Evolutionary conservation across 2,113 vertebrate genomes (phyloP).

Genomic region (Picathartes gymnocephalus): DNA sequence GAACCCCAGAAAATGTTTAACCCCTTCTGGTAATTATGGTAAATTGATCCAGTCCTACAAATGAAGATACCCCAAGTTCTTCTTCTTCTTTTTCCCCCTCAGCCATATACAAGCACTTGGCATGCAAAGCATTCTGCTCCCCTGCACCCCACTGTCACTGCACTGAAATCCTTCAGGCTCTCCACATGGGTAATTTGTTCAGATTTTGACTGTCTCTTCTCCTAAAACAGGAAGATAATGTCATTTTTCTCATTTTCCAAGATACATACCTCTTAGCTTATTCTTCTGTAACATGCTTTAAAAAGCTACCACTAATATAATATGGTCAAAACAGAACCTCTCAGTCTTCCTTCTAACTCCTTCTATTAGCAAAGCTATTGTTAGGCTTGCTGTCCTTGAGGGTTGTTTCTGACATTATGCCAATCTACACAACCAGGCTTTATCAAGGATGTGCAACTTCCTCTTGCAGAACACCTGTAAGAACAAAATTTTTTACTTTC

Average conservation of each 20-base stretch:
- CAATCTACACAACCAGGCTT: background rate
- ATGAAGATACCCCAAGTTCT: background rate
- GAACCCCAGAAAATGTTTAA: constrained; percentile 68
- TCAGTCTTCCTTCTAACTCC: background rate
- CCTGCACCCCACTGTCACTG: background rate
- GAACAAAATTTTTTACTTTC: background rate
- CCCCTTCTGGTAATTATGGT: constrained; percentile 68
- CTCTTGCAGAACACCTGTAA: background rate
- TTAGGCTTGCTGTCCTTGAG: background rate
- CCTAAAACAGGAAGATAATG: background rate
- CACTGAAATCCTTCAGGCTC: background rate
- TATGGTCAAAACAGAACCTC: background rate
- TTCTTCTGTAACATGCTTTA: background rate
- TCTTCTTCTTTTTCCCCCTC: background rate
- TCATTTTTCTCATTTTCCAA: background rate
- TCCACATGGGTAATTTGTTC: background rate
- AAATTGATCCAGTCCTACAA: constrained; percentile 5
- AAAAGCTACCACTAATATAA: background rate
- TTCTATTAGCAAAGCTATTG: background rate
- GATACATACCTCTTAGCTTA: background rate
- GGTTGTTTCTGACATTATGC: background rate
- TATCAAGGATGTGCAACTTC: background rate
- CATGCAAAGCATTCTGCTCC: background rate
- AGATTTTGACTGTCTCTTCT: background rate
- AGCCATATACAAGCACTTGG: background rate